Evolutionary conservation across 2,888 invertebrate species (phyloP), one percentile per base, ranked within the genome.

Genomic region (Axea sp.): DNA sequence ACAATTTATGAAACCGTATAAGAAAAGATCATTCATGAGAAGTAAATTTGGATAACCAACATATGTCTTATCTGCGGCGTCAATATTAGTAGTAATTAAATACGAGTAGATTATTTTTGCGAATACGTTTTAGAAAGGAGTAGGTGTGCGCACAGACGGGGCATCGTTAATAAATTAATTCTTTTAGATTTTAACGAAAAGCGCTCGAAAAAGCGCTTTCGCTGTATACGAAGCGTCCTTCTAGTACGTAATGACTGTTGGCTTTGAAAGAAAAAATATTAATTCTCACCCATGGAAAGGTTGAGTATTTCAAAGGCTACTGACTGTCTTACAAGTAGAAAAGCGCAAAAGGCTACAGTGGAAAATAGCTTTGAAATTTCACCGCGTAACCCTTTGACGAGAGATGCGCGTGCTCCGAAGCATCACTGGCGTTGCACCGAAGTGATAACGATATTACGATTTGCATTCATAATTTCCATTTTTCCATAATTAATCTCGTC

Each of bases 81-180:
- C n/a, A n/a, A n/a, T n/a, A n/a, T n/a, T n/a, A n/a, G n/a, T n/a
- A n/a, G n/a, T n/a, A n/a, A n/a, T n/a, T n/a, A n/a, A n/a, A n/a
- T n/a, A n/a, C n/a, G n/a, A n/a, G n/a, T n/a, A n/a, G n/a, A n/a
- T n/a, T n/a, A n/a, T n/a, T n/a, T n/a, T n/a, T n/a, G n/a, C n/a
- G n/a, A n/a, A n/a, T n/a, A n/a, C n/a, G n/a, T n/a, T n/a, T n/a
- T n/a, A n/a, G n/a, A n/a, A n/a, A n/a, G n/a, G n/a, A n/a, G n/a
- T n/a, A n/a, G n/a, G n/a, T n/a, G n/a, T n/a, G n/a, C n/a, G n/a
- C 31, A 43, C 45, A 72, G 65, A 65, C 72, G 59, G 14, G 17
- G 51, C 43, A 45, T 73, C 73, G 59, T 73, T 73, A 73, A 73
- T 73, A 73, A 73, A 67, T 65, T 73, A 67, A 73, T 73, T 67